Conservation (phyloP, 2,888 invertebrate species). For the Pantelozetes paolii region DNA sequence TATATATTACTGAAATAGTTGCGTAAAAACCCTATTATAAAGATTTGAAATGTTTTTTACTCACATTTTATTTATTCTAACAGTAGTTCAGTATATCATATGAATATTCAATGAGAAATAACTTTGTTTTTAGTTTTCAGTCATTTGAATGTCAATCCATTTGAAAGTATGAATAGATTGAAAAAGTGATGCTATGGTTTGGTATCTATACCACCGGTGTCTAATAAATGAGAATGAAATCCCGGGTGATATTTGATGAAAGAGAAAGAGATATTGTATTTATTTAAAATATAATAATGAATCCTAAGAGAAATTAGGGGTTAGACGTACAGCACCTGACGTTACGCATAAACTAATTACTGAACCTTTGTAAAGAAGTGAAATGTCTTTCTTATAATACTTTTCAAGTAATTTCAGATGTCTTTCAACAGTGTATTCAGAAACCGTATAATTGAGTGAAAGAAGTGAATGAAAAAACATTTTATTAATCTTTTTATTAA, state of each 20-base stretch:
- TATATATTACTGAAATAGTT: conserved; percentile 18
- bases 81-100: not conserved
- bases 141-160: conserved; percentile 17
- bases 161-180: not conserved
- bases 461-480: too few relatives aligned
- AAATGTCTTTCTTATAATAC: too few relatives aligned
- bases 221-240: not conserved
- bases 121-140: not conserved
- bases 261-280: not conserved
- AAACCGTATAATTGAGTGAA: too few relatives aligned
- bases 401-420: too few relatives aligned
- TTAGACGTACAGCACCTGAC: not conserved
- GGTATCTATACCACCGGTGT: not conserved
- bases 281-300: conserved; percentile 31
- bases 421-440: too few relatives aligned
- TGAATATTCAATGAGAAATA: not conserved
- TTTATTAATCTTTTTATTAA: not conserved
- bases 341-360: not conserved
- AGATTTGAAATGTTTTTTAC: conserved; percentile 5
- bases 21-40: conserved; percentile 2
- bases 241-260: conserved; percentile 7
- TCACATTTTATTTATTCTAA: not conserved
- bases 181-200: not conserved
- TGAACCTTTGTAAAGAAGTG: too few relatives aligned
- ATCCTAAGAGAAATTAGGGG: not conserved